A percentile compares a stretch with the other conserved stretches of the same genome.
phyloP scores from a whole-genome alignment of 2,888 invertebrate species.

The Andrena haemorrhoa region DNA sequence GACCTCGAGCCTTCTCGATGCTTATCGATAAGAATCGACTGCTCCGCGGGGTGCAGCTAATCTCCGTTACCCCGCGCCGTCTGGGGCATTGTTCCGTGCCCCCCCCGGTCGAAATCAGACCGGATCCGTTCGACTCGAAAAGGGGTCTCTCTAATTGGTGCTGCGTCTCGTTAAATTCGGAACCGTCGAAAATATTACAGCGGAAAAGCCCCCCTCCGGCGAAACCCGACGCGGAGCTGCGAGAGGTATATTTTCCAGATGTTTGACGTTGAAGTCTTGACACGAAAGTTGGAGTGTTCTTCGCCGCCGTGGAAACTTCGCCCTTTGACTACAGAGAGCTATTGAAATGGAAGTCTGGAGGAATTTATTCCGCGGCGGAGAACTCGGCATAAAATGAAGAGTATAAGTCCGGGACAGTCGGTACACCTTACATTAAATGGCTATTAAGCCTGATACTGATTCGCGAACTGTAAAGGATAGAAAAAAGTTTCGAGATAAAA shows the following conservation, averaged over 20 bases:
- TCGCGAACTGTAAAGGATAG: no score
- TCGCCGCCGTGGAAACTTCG: not conserved
- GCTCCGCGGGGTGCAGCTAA: conserved; percentile 26
- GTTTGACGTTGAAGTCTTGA: conserved; percentile 4
- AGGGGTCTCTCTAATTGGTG: no score
- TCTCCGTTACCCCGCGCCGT: not conserved
- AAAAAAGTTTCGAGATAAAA: no score
- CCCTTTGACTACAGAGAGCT: not conserved
- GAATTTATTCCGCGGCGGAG: not conserved
- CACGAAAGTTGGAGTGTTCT: conserved; percentile 1
- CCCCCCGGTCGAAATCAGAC: not conserved
- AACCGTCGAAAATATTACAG: not conserved
- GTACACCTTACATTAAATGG: no score
- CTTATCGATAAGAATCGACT: conserved; percentile 55
- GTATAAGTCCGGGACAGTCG: no score
- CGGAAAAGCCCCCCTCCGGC: no score
- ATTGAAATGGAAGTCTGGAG: not conserved
- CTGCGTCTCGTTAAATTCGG: not conserved
- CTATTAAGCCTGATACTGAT: no score
- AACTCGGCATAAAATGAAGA: no score
- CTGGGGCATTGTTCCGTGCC: not conserved
- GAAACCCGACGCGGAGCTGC: not conserved
- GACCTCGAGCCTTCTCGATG: conserved; percentile 53
- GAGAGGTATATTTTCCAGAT: conserved; percentile 4
- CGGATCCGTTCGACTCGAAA: not conserved